Base-by-base conservation (phyloP, 1,140 invertebrate species). In the Chrysoperla carnea region DNA sequence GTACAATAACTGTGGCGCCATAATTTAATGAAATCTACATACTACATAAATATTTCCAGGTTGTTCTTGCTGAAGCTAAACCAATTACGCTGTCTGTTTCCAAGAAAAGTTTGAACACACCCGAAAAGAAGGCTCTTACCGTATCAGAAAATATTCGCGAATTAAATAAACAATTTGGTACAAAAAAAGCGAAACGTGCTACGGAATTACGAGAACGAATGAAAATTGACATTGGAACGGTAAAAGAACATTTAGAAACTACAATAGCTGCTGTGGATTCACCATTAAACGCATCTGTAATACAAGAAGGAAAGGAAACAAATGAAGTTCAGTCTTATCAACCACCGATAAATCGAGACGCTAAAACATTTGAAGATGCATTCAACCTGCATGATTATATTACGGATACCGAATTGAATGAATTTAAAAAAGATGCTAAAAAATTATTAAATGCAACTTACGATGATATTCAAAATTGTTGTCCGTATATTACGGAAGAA, bases 161-260 rank as follows among this genome's bases (percentile, higher is more conserved):
- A 6, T 52, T 71, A 8, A 63, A 64, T 36, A 70, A 66, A 55
- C 48, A 67, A 40, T 72, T 71, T 57, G 68, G 68, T 38, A 69
- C 68, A 0, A 70, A 71, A 43, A 62, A 59, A 48, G 47, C 51
- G 0, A 69, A 64, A 52, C 48, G 64, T 45, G 52, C 51, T 50
- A 67, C 61, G 0, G 65, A 69, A 51, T 63, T 68, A 31, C 55
- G 47, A 38, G 66, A 70, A 49, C 57, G 50, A 45, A 53, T 69
- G 51, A 59, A 61, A 50, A 48, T 68, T 5, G 61, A 69, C 49
- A 50, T 68, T 5, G 56, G 66, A 2, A 50, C 56, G 40, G 56
- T 66, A 6, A 62, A 62, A 43, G 59, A 66, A 13, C 54, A 66
- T 37, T 48, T 70, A 14, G 62, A 70, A 51, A 46, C 61, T 46